Conservation (phyloP, 2,888 invertebrate species). For the Lepidochitona cinerea region DNA sequence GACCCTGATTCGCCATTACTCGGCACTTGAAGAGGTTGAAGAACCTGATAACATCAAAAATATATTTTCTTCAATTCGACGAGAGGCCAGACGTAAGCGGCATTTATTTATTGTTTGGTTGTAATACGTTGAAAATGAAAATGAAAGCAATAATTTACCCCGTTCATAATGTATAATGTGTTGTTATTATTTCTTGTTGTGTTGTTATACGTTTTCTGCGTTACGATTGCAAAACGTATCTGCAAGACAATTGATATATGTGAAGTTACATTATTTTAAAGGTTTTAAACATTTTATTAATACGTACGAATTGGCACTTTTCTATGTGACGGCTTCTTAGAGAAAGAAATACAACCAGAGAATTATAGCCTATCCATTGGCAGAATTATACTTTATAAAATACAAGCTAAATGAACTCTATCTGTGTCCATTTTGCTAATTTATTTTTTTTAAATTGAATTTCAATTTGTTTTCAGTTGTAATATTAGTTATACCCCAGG, state of each 20-base stretch:
- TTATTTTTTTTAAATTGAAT: background rate
- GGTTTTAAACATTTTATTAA: too few species aligned
- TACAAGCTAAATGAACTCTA: too few species aligned
- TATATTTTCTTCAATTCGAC: conserved; percentile 42
- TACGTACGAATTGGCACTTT: too few species aligned
- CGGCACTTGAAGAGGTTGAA: conserved; percentile 26
- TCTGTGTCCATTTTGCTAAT: background rate
- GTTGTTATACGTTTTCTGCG: too few species aligned
- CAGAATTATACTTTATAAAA: too few species aligned
- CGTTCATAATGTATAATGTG: background rate
- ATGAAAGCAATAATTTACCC: background rate
- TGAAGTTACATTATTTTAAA: too few species aligned
- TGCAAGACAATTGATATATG: too few species aligned
- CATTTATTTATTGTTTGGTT: too few species aligned
- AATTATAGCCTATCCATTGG: too few species aligned
- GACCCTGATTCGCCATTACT: conserved; percentile 42
- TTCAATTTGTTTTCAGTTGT: conserved; percentile 46
- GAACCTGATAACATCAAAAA: conserved; percentile 24
- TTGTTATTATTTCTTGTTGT: background rate
- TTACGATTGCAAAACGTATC: too few species aligned
- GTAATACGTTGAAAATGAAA: background rate
- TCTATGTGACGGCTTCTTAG: too few species aligned
- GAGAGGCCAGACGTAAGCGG: conserved; percentile 57
- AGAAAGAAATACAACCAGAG: too few species aligned
- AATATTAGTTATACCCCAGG: conserved; percentile 48